Percentiles rank a stretch among this genome's conserved stretches.
phyloP scores from a whole-genome alignment of 2,797 vertebrate genomes.

The Gymnoscopelus microlampas region DNA sequence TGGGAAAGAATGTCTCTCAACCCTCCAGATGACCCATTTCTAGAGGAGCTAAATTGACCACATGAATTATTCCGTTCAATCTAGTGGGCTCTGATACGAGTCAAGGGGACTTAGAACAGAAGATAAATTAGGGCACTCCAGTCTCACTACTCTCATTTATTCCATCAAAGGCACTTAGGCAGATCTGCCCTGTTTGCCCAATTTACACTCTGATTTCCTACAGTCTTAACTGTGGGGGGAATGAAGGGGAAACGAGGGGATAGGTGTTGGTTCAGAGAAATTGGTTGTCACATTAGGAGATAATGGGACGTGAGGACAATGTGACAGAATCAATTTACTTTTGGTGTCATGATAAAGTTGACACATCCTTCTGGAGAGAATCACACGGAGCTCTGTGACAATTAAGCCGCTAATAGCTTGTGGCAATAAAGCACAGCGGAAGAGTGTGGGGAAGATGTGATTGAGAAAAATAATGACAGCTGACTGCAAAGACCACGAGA shows the following conservation, averaged over 20 bases:
- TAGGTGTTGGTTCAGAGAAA: constrained; percentile 38
- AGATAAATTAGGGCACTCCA: constrained; percentile 69
- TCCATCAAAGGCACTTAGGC: constrained; percentile 66
- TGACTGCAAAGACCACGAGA: constrained; percentile 15
- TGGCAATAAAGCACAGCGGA: constrained; percentile 37
- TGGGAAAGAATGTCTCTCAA: constrained; percentile 52
- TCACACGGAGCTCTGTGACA: constrained; percentile 31
- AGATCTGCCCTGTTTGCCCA: constrained; percentile 61
- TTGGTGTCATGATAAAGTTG: constrained; percentile 21
- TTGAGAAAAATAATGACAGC: constrained; percentile 37
- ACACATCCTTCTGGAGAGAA: constrained; percentile 33
- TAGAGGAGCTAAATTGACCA: constrained; percentile 73
- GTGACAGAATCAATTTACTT: constrained; percentile 46
- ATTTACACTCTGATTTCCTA: constrained; percentile 64
- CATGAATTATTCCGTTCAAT: constrained; percentile 73
- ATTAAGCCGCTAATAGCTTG: constrained; percentile 56
- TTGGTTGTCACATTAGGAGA: constrained; percentile 43
- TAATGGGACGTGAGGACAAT: constrained; percentile 54
- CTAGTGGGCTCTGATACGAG: constrained; percentile 66
- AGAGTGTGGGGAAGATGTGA: constrained; percentile 30
- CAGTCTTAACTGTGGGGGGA: constrained; percentile 35
- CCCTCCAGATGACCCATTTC: constrained; percentile 76
- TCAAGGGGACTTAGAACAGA: constrained; percentile 49
- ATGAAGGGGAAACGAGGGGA: constrained; percentile 18
- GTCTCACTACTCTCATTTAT: constrained; percentile 64